Conservation (phyloP, 2,888 invertebrate genomes). For the Pardosa pseudoannulata region DNA sequence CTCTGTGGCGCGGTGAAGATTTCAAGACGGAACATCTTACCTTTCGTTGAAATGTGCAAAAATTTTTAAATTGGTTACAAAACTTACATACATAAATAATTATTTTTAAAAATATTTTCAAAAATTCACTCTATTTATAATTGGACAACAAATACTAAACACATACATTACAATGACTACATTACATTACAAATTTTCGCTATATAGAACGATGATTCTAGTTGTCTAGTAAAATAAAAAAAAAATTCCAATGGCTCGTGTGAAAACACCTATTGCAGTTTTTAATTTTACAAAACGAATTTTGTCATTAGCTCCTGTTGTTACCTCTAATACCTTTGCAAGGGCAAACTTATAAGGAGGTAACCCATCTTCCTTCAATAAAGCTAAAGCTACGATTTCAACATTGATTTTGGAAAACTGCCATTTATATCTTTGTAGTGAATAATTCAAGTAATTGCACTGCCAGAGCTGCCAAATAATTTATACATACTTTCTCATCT, state of each 20-base stretch:
- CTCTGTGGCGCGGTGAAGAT: no score
- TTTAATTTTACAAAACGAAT: not conserved
- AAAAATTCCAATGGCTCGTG: not conserved
- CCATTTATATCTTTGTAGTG: conserved; percentile 74
- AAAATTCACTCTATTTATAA: no score
- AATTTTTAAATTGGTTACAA: no score
- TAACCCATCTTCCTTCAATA: not conserved
- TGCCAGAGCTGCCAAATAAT: conserved; percentile 8
- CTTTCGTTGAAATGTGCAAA: no score
- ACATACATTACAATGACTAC: no score
- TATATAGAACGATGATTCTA: no score
- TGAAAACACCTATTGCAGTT: not conserved
- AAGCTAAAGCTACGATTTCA: not conserved
- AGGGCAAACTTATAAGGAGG: not conserved
- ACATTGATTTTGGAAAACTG: not conserved
- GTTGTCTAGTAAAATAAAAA: not conserved
- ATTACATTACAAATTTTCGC: no score
- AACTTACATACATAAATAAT: no score
- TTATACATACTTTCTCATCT: not conserved
- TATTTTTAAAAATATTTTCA: no score
- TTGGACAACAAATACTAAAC: no score
- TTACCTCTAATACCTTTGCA: not conserved
- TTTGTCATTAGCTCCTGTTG: not conserved
- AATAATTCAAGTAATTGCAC: conserved; percentile 5
- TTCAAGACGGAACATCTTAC: no score